Conservation (phyloP, 2,888 invertebrate genomes). For the Mantis religiosa region DNA sequence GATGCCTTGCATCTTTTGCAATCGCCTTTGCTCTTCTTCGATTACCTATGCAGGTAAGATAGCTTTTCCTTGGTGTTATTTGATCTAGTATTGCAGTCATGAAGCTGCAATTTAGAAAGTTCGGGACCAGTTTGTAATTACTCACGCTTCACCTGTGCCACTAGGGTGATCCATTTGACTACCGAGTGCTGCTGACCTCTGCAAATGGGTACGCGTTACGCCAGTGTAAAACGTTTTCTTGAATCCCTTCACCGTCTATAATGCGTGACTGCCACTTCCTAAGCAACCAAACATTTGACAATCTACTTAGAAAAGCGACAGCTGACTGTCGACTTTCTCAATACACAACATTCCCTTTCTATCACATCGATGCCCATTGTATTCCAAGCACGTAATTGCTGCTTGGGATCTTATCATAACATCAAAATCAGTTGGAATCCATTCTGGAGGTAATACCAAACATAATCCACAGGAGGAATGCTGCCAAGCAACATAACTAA, state of each 20-base stretch:
- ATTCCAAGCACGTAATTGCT: neutral
- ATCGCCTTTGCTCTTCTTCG: neutral
- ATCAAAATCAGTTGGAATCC: neutral
- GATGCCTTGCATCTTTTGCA: neutral
- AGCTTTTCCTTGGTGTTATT: neutral
- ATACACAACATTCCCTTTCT: neutral
- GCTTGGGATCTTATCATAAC: neutral
- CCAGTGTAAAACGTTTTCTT: neutral
- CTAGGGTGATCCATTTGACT: neutral
- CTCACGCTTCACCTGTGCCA: neutral
- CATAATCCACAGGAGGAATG: neutral
- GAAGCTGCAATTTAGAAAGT: neutral
- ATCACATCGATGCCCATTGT: neutral
- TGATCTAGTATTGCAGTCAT: neutral
- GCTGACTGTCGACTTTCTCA: neutral
- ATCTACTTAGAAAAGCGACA: neutral
- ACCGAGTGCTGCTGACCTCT: neutral
- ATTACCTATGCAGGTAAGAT: neutral
- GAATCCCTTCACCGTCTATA: neutral
- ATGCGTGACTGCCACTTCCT: neutral
- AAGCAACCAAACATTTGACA: neutral
- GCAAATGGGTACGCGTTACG: neutral
- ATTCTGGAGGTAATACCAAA: neutral
- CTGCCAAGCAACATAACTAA: neutral
- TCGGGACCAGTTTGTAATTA: neutral